Base-by-base conservation (phyloP, 2,888 invertebrate genomes). In the Myopa testacea region DNA sequence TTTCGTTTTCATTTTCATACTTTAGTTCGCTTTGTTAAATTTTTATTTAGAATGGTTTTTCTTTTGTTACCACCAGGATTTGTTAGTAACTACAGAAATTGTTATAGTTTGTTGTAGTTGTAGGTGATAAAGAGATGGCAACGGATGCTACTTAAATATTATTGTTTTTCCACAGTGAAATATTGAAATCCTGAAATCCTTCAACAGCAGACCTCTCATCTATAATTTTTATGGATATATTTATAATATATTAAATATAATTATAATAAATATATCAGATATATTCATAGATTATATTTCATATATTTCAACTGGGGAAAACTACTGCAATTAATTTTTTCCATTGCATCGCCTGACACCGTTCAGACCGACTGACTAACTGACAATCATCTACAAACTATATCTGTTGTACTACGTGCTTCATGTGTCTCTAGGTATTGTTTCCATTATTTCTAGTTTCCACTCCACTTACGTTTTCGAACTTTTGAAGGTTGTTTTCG, bases 401-500 rank as follows among this genome's bases (percentile, higher is more conserved):
- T 63, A 65, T 74, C 74, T 74, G 65, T 52, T n/a, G 7, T 65
- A 26, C 14, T 60, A 58, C 71, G 45, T 60, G 60, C 68, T 60
- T 26, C 3, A 34, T 45, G 63, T 75, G 40, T 69, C 34, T 40
- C 58, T 69, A 38, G 58, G 58, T 75, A 67, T 58, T 67, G 40
- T 55, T 26, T 62, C 60, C 38, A 58, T 73, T 75, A 67, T 69
- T 74, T 74, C 63, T 70, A 74, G 74, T 75, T 75, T 78, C 73
- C 73, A 78, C 74, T 78, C 69, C 78, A 78, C 55, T 74, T 74
- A 70, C 69, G 74, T 55, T 74, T 74, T 70, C 69, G 60, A 74
- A 74, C 74, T 70, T 74, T 70, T 70, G 78, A 74, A 74, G 78
- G 78, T 78, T 78, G 70, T 78, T 78, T 74, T 65, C 67, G 77